These are phyloP conservation scores for Sitodiplosis mosellana DNA, from an alignment of 1,140 invertebrate species.

Conservation along the genomic window DNA sequence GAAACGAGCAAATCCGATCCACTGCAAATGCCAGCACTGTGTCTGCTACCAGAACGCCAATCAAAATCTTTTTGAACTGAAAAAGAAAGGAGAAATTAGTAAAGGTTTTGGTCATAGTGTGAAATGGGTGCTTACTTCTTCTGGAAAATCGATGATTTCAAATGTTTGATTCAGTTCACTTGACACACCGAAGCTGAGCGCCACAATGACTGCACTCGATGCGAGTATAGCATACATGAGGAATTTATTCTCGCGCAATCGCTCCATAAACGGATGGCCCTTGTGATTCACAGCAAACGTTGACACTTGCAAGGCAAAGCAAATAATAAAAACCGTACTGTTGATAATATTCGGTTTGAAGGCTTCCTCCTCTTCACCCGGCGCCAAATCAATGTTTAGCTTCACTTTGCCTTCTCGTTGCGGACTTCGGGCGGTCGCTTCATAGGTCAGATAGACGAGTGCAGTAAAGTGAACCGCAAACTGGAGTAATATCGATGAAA, in stretches of 20 bases:
- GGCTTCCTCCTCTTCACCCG: slow-evolving; percentile 61
- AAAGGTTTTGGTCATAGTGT: slow-evolving; percentile 5
- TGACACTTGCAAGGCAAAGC: slow-evolving; percentile 88
- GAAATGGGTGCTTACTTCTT: slow-evolving; percentile 42
- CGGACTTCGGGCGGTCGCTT: slow-evolving; percentile 49
- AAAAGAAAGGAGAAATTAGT: slow-evolving; percentile 28
- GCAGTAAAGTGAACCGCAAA: slow-evolving; percentile 90
- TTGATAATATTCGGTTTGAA: slow-evolving; percentile 91
- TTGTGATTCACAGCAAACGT: slow-evolving; percentile 99
- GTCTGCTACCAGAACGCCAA: slow-evolving; percentile 62
- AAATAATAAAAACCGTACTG: slow-evolving; percentile 96
- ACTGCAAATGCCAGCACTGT: slow-evolving; percentile 63
- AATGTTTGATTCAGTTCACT: slow-evolving; percentile 65
- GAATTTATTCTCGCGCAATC: slow-evolving; percentile 76
- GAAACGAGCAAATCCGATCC: slow-evolving; percentile 68
- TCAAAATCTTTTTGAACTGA: slow-evolving; percentile 68
- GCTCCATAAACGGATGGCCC: slow-evolving; percentile 97
- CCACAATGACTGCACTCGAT: slow-evolving; percentile 52
- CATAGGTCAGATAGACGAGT: slow-evolving; percentile 74
- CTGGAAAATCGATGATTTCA: slow-evolving; percentile 77
- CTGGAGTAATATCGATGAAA: slow-evolving; percentile 86
- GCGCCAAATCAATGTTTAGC: slow-evolving; percentile 31
- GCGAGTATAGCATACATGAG: slow-evolving; percentile 74
- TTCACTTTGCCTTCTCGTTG: slow-evolving; percentile 35
- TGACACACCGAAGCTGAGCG: slow-evolving; percentile 53